phyloP scores from a whole-genome alignment of 35 echinoderm and acorn worm genomes.

The Chiridota heheva region DNA sequence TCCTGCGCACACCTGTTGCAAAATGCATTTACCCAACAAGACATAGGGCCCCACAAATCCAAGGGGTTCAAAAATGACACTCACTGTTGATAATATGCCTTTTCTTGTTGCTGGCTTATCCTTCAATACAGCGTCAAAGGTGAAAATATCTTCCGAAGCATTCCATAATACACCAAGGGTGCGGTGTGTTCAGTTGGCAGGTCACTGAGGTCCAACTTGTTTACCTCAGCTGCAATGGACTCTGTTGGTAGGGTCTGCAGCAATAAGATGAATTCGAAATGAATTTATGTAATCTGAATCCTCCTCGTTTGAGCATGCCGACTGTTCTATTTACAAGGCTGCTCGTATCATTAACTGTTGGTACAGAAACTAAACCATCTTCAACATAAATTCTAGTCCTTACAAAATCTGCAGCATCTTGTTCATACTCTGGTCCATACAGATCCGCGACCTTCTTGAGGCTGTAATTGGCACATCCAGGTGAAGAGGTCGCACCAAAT shows the following conservation, averaged over 20 bases:
- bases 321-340: conserved; percentile 7
- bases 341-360: conserved; percentile 29
- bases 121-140: conserved; percentile 21
- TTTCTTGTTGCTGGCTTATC: conserved; percentile 55
- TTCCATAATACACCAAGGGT: conserved; percentile 57
- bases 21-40: conserved; percentile 30
- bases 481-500: conserved; percentile 57
- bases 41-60: conserved; percentile 41
- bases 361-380: conserved; percentile 55
- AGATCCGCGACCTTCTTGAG: conserved; percentile 38
- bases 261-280: conserved; percentile 42
- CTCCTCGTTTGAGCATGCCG: conserved; percentile 30
- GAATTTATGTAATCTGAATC: conserved; percentile 53
- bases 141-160: conserved; percentile 29
- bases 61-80: conserved; percentile 54
- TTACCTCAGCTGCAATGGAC: neutral
- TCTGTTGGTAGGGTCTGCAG: conserved; percentile 22
- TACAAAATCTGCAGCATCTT: conserved; percentile 21
- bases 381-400: conserved; percentile 73
- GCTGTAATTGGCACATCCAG: conserved; percentile 52
- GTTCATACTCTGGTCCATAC: conserved; percentile 20
- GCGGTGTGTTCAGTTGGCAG: conserved; percentile 47
- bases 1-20: conserved; percentile 32
- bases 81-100: conserved; percentile 58
- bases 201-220: conserved; percentile 26